Evolutionary conservation across 2,113 vertebrate species (phyloP), one percentile per base, ranked within the genome.

Genomic region (Dryoscopus gambensis): DNA sequence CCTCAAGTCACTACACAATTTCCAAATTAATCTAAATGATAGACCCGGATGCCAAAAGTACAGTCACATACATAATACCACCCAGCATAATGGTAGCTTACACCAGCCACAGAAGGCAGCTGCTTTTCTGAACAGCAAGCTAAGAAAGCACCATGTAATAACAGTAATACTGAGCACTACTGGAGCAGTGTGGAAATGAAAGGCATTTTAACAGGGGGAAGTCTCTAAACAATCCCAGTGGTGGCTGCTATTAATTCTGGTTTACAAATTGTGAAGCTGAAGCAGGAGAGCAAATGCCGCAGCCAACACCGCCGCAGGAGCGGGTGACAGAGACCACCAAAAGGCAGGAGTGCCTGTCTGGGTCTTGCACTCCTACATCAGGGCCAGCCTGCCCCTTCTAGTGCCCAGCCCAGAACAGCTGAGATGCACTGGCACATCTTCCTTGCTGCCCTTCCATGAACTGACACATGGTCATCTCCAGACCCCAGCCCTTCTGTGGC

Each of bases 1-100:
- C 57, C 47, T 84, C 52, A 92, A 94, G 87, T 94, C 90, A 93
- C 83, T 84, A 56, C 74, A 69, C 69, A 96, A 95, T 95, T 96
- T 92, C 57, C 86, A 86, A 93, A 97, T 94, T 91, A 97, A 90
- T 76, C 60, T 87, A 90, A 97, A 96, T 93, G 69, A 96, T 7
- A 96, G 88, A 71, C 31, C 28, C 4, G 0, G 83, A 49, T 57
- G 90, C 95, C 92, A 96, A 69, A 89, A 94, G 69, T 79, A 93
- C 42, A 92, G 93, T n/a, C 4, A 4, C 10, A 1, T 50, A 85
- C 67, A 64, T 37, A 91, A 88, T 67, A 74, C 82, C 75, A 74
- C 70, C 73, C 75, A 35, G 75, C 42, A 65, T 77, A 95, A 96
- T 85, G 64, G 84, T 4, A 90, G 93, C 88, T 89, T 86, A 59